Conservation (phyloP, 2,113 vertebrate genomes). For the Paraplagusia blochii region DNA sequence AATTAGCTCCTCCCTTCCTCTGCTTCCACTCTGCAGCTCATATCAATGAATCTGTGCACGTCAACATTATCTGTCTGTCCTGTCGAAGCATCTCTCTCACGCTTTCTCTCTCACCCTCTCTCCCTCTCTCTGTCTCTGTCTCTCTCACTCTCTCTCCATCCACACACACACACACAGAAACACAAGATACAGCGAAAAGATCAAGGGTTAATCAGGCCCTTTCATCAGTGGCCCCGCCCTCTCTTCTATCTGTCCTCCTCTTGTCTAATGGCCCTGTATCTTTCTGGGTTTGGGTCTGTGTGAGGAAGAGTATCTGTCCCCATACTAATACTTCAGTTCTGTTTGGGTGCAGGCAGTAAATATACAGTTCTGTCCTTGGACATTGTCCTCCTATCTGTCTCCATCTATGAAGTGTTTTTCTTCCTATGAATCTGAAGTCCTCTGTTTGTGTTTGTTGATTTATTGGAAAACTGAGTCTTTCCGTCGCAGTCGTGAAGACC, state of each 20-base stretch:
- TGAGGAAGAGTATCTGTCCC: slow-evolving; percentile 18
- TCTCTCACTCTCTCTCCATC: slow-evolving; percentile 1
- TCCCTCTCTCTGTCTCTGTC: slow-evolving; percentile 12
- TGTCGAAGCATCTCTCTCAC: slow-evolving; percentile 43
- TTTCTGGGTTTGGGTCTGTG: slow-evolving; percentile 4
- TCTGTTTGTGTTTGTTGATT: slow-evolving; percentile 53
- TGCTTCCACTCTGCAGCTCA: slow-evolving; percentile 14
- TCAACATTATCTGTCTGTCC: slow-evolving; percentile 54
- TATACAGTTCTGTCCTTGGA: slow-evolving; percentile 48
- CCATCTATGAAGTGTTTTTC: slow-evolving; percentile 18
- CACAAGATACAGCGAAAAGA: slow-evolving; percentile 25
- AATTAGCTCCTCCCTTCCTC: background rate
- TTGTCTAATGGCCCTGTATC: slow-evolving; percentile 45
- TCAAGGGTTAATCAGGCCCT: slow-evolving; percentile 74
- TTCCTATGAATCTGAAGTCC: slow-evolving; percentile 13
- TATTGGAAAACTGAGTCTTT: slow-evolving; percentile 46
- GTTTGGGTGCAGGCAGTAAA: slow-evolving; percentile 27
- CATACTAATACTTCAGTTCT: slow-evolving; percentile 1
- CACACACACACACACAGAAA: slow-evolving; percentile 11
- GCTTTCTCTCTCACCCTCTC: slow-evolving; percentile 21
- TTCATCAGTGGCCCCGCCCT: slow-evolving; percentile 71
- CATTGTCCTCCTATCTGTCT: slow-evolving; percentile 23
- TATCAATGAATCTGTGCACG: slow-evolving; percentile 61
- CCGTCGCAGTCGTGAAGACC: slow-evolving; percentile 36
- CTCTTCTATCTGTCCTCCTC: slow-evolving; percentile 62